These are phyloP conservation scores for Trachemys scripta DNA, from an alignment of 2,113 vertebrate genomes.

Conservation along the genomic window DNA sequence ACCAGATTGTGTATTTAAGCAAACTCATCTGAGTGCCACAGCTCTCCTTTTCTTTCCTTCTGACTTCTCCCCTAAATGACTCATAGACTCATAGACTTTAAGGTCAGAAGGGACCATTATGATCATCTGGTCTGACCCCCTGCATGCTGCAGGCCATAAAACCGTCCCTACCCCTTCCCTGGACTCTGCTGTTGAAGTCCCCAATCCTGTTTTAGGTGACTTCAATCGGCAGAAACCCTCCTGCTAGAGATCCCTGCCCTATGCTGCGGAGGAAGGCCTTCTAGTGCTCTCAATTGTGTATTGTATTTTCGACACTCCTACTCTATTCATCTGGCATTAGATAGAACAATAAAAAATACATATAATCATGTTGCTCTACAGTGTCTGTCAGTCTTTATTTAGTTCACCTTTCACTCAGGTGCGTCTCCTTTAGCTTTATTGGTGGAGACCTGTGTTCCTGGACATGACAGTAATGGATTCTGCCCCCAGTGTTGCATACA, in stretches of 20 bases:
- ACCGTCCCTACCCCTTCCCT: no score
- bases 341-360: fast-evolving
- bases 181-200: no score
- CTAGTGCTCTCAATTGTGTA: fast-evolving
- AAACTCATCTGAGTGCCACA: background rate
- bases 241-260: no score
- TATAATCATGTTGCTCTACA: background rate
- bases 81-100: no score
- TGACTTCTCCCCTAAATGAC: background rate
- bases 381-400: fast-evolving
- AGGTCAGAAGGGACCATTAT: no score
- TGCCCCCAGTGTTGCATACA: fast-evolving
- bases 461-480: fast-evolving
- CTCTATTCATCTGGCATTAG: fast-evolving
- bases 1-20: background rate
- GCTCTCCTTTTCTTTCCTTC: background rate
- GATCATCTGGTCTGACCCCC: no score
- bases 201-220: no score
- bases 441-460: fast-evolving
- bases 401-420: background rate
- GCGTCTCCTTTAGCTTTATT: fast-evolving
- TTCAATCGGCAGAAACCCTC: no score
- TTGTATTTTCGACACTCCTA: background rate
- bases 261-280: no score
- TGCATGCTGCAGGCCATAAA: no score